Evolutionary conservation across 2,113 vertebrate genomes (phyloP).

Genomic region (Calypte anna): DNA sequence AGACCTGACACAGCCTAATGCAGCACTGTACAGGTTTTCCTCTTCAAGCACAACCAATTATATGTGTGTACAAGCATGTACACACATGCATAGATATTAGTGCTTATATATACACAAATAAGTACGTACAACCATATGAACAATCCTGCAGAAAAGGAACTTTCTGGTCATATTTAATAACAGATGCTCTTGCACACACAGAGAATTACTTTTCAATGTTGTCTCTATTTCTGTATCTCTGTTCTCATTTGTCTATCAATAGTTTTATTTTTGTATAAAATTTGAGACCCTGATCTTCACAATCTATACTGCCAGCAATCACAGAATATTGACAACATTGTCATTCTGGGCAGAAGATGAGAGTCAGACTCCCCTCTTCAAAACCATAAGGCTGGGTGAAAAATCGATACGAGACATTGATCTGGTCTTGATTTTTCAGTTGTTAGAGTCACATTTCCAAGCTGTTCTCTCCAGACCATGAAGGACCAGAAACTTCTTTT

Average conservation of each 20-base stretch:
- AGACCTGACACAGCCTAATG: not conserved
- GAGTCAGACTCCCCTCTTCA: not conserved
- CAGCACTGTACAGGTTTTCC: not conserved
- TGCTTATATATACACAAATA: not conserved
- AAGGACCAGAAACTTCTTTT: slow-evolving; percentile 39
- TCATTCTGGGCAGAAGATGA: not conserved
- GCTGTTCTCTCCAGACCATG: slow-evolving; percentile 18
- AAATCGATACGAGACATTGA: slow-evolving; percentile 51
- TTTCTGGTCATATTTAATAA: not conserved
- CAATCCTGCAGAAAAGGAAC: not conserved
- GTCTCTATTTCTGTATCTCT: not conserved
- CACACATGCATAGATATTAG: not conserved
- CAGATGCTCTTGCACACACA: not conserved
- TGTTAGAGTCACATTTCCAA: slow-evolving; percentile 42
- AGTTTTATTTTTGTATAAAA: slow-evolving; percentile 10
- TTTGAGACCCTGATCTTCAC: not conserved
- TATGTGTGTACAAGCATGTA: not conserved
- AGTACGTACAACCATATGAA: not conserved
- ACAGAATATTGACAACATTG: slow-evolving; percentile 20
- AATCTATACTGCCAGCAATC: not conserved
- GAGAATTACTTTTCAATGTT: not conserved
- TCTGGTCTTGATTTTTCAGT: slow-evolving; percentile 50
- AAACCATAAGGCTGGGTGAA: slow-evolving; percentile 20
- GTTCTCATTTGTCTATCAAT: not conserved
- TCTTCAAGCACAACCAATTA: not conserved